Base-by-base conservation (phyloP, 1,140 invertebrate genomes). In the Pteromalus puparum region DNA sequence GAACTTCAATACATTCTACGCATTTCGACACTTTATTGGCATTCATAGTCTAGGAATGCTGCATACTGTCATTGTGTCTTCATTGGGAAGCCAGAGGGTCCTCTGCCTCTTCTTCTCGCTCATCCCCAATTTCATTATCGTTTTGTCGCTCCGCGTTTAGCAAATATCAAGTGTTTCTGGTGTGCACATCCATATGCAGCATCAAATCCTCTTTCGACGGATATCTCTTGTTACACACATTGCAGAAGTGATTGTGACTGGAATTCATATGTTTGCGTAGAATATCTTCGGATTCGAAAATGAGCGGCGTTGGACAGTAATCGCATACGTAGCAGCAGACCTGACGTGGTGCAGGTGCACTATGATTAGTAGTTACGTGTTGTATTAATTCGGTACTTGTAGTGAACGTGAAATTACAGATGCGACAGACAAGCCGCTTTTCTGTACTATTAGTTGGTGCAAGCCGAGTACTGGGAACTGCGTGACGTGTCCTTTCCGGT, bases 241-340 rank as follows among this genome's bases (percentile, higher is more conserved):
- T 42, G 24, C 86, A 87, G 1, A n/a, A 79, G 15, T 81, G 28
- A 87, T 87, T 87, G 15, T 87, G 86, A 53, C 18, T 61, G 10
- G n/a, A n/a, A 9, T 87, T 38, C 83, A 87, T 85, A 21, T 87
- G 86, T 30, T 87, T 75, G 1, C 86, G 53, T 6, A 87, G 70
- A 1, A 28, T 10, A 5, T 73, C 75, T 34, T 83, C 84, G 0
- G 61, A 21, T 4, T 85, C 77, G 15, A 85, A 85, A 0, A 87
- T 30, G 1, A 77, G 30, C 0, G 86, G 86, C 2, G 77, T 79
- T 2, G 78, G 6, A 67, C 86, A 87, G 28, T 85, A 87, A 74
- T 87, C 86, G 18, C 86, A 87, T 18, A 87, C 53, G 48, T 81
- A 87, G 34, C 83, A 87, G 38, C 81, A 82, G 6, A 72, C 53